A percentile compares a stretch with the other conserved stretches of the same genome.
phyloP scores from a whole-genome alignment of 2,113 vertebrate species.

The Nematolebias whitei region DNA sequence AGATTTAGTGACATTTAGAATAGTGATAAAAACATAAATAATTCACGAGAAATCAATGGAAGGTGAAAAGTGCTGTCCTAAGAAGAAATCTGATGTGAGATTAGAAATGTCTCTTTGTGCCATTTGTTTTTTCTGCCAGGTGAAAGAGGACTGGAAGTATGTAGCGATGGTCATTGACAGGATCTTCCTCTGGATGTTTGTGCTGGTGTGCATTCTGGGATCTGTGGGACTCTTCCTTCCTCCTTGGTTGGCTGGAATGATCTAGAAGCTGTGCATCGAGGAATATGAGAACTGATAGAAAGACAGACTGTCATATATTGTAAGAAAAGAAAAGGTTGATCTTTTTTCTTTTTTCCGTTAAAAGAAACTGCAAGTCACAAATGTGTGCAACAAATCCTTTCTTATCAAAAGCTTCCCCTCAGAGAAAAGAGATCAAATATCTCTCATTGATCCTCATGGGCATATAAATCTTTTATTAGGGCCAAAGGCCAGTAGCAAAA shows the following conservation, averaged over 20 bases:
- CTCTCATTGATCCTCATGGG: slow-evolving; percentile 42
- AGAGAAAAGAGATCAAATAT: slow-evolving; percentile 43
- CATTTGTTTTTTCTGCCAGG: slow-evolving; percentile 77
- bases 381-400: slow-evolving; percentile 10
- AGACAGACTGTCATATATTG: slow-evolving; percentile 6
- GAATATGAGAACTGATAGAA: slow-evolving; percentile 8
- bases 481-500: slow-evolving; percentile 58
- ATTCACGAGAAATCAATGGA: slow-evolving; percentile 71
- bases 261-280: slow-evolving; percentile 66
- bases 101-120: slow-evolving; percentile 46
- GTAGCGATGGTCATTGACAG: slow-evolving; percentile 98
- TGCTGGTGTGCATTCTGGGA: slow-evolving; percentile 94
- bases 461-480: slow-evolving; percentile 66
- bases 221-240: slow-evolving; percentile 96
- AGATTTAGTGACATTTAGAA: slow-evolving; percentile 69
- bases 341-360: slow-evolving; percentile 33
- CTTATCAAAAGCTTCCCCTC: slow-evolving; percentile 36
- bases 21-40: slow-evolving; percentile 65
- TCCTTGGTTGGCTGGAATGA: slow-evolving; percentile 97
- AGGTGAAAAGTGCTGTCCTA: slow-evolving; percentile 64
- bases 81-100: slow-evolving; percentile 43
- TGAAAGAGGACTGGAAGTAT: slow-evolving; percentile 98
- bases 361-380: slow-evolving; percentile 16
- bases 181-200: slow-evolving; percentile 98
- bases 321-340: slow-evolving; percentile 17